Percentiles rank a stretch among this genome's conserved stretches.
phyloP scores from a whole-genome alignment of 2,797 vertebrate genomes.

The Mus caroli region DNA sequence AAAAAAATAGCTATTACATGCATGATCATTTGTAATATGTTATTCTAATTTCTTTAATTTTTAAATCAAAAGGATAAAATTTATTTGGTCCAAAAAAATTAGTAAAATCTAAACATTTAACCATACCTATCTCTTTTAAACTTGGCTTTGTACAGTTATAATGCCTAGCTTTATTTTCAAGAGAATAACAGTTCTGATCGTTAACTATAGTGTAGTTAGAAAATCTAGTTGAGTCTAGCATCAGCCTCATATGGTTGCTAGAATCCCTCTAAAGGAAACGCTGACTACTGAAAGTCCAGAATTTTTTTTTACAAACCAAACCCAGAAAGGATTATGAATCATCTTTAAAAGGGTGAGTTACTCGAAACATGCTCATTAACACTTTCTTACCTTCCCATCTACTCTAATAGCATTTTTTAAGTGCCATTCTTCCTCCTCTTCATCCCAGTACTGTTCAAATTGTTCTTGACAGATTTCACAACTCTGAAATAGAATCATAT shows the following conservation, averaged over 20 bases:
- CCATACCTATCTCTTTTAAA: conserved; percentile 49
- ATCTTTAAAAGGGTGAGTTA: conserved; percentile 23
- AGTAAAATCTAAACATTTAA: conserved; percentile 18
- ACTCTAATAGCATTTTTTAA: conserved; percentile 97
- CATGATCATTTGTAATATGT: conserved; percentile 51
- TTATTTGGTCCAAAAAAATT: background rate
- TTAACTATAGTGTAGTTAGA: background rate
- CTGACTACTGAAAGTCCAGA: conserved; percentile 50
- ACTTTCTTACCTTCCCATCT: conserved; percentile 93
- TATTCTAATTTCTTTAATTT: conserved; percentile 46
- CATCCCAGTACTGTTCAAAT: conserved; percentile 99
- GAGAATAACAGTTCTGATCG: conserved; percentile 30
- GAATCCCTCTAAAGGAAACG: conserved; percentile 53
- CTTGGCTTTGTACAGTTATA: background rate
- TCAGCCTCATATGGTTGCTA: conserved; percentile 24
- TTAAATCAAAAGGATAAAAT: conserved; percentile 36
- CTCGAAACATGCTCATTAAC: conserved; percentile 15
- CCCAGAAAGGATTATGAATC: background rate
- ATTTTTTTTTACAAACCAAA: conserved; percentile 38
- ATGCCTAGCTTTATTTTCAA: background rate
- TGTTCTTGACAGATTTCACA: conserved; percentile 99
- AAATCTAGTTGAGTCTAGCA: conserved; percentile 18
- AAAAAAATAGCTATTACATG: conserved; percentile 47
- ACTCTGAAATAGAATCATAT: conserved; percentile 87
- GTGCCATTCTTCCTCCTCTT: conserved; percentile 99